Conservation (phyloP, 1,140 invertebrate species). For the Drosophila lacteicornis region DNA sequence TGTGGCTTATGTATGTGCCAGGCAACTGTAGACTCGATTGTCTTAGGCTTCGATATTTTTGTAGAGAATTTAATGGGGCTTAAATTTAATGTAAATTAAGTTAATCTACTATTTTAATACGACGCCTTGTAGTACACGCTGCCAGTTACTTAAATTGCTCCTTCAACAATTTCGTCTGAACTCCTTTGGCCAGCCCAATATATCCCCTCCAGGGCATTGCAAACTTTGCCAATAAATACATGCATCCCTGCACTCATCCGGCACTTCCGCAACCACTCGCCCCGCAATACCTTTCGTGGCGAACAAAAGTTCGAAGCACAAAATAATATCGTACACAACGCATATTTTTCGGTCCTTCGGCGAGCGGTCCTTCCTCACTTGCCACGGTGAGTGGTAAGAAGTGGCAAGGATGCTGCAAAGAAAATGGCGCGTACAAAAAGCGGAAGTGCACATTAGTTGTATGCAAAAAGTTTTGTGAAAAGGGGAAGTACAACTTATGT, state of each 20-base stretch:
- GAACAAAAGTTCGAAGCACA: conserved; percentile 71
- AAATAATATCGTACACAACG: conserved; percentile 74
- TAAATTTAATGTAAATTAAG: background rate
- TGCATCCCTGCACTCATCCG: conserved; percentile 54
- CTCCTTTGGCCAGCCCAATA: conserved; percentile 13
- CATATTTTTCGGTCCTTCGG: conserved; percentile 69
- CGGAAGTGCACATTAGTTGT: conserved; percentile 80
- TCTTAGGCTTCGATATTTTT: background rate
- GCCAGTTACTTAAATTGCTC: background rate
- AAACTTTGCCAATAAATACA: conserved; percentile 56
- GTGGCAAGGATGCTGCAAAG: conserved; percentile 50
- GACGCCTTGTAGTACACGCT: background rate
- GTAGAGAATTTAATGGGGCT: background rate
- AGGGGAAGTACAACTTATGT: conserved; percentile 58
- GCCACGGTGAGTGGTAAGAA: conserved; percentile 23
- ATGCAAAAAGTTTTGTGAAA: conserved; percentile 73
- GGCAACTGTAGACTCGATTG: too few species aligned
- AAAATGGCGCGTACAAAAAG: conserved; percentile 72
- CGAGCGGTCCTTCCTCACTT: conserved; percentile 10
- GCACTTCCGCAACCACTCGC: conserved; percentile 19
- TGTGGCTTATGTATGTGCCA: background rate
- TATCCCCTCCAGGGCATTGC: conserved; percentile 9
- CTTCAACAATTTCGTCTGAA: conserved; percentile 21
- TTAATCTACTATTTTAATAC: background rate
- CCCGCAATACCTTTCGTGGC: conserved; percentile 37